Percentiles rank a stretch among this genome's conserved stretches.
Conservation (phyloP, 2,797 vertebrate genomes). For the Kryptopterus vitreolus region DNA sequence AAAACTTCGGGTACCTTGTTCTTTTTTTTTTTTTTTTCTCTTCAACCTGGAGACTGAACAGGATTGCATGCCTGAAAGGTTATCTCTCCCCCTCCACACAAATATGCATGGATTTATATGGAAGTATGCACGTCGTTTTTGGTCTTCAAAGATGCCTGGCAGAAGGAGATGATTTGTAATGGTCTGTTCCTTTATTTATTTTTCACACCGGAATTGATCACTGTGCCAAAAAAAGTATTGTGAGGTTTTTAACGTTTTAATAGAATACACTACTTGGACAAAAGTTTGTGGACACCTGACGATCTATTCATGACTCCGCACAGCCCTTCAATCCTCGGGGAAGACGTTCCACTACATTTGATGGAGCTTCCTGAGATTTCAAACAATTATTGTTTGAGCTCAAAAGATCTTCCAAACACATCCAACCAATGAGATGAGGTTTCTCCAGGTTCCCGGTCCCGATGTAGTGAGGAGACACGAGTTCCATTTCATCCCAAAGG, state of each 20-base stretch:
- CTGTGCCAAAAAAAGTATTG: slow-evolving; percentile 90
- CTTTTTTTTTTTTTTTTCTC: neutral
- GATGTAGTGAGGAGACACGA: too few species aligned
- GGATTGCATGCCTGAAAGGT: slow-evolving; percentile 7
- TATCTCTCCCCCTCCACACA: neutral
- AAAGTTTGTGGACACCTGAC: too few species aligned
- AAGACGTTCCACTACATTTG: too few species aligned
- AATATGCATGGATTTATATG: slow-evolving; percentile 19
- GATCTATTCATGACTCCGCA: slow-evolving; percentile 63
- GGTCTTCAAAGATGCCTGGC: slow-evolving; percentile 47
- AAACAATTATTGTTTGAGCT: too few species aligned
- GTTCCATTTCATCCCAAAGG: too few species aligned
- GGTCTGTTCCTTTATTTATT: slow-evolving; percentile 74
- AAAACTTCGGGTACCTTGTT: neutral
- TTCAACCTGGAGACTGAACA: neutral
- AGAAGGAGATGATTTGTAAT: slow-evolving; percentile 74
- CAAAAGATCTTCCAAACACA: too few species aligned
- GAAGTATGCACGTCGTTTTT: slow-evolving; percentile 17
- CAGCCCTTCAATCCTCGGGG: too few species aligned
- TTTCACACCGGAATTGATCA: slow-evolving; percentile 83
- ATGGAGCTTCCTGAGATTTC: too few species aligned
- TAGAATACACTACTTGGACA: too few species aligned
- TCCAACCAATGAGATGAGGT: too few species aligned
- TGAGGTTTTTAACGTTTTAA: slow-evolving; percentile 60
- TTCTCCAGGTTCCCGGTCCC: too few species aligned